Percentiles rank a stretch among this genome's conserved stretches.
These are phyloP conservation scores for Danaus melanippus DNA, from an alignment of 1,140 invertebrate genomes.

Conservation along the genomic window DNA sequence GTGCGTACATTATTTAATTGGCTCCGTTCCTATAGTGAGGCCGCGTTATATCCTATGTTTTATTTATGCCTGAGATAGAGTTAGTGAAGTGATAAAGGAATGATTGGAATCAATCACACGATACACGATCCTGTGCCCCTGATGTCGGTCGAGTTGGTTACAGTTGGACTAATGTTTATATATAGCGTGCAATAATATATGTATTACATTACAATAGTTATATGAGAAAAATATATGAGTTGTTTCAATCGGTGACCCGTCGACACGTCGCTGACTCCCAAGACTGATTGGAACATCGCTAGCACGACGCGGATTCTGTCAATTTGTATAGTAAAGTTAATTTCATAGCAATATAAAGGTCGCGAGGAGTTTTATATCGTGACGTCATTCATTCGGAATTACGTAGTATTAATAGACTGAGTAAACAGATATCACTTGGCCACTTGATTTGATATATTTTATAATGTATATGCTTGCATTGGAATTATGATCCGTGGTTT, in stretches of 20 bases:
- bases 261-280: constrained; percentile 39
- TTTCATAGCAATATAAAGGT: constrained; percentile 22
- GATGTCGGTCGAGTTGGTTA: constrained; percentile 27
- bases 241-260: constrained; percentile 43
- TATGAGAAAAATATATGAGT: constrained; percentile 30
- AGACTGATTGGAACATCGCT: constrained; percentile 58
- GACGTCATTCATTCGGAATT: constrained; percentile 21
- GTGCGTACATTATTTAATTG: constrained; percentile 48
- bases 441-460: constrained; percentile 3
- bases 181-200: constrained; percentile 65
- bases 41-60: constrained; percentile 54
- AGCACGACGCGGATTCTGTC: constrained; percentile 45
- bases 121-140: constrained; percentile 35
- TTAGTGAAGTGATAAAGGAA: constrained; percentile 27
- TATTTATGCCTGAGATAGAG: constrained; percentile 57
- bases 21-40: constrained; percentile 62
- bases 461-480: constrained; percentile 2
- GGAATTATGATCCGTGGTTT: neutral
- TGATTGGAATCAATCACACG: constrained; percentile 30
- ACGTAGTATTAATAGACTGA: constrained; percentile 37
- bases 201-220: constrained; percentile 52
- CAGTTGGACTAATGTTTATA: constrained; percentile 29
- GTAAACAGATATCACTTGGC: constrained; percentile 16
- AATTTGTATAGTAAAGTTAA: constrained; percentile 42
- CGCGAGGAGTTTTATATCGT: neutral